Evolutionary conservation across 2,888 invertebrate genomes (phyloP), one percentile per base, ranked within the genome.

Genomic region (Lacanobia wlatinum): DNA sequence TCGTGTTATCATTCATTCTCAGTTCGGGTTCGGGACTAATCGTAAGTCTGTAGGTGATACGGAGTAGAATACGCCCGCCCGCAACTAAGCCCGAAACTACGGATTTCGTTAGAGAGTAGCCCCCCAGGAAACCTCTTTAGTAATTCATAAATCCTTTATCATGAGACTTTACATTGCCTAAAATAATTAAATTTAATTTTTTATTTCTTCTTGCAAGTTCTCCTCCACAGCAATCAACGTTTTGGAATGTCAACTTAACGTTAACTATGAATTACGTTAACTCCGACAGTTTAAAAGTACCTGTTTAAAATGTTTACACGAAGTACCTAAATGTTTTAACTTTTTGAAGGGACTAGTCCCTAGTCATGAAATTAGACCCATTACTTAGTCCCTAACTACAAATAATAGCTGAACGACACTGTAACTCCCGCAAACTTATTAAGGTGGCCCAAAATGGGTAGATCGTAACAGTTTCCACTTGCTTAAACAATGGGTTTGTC

Each of bases 401-500:
- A 40, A 40, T 67, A 50, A 60, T 67, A 40, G 38, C 14, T 9
- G 16, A 59, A 46, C 43, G 18, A 18, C 23, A 16, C 43, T 46
- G 43, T 46, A 8, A 60, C n/a, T 40, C 21, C n/a, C 8, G 12
- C 8, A 40, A 58, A 48, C 23, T 12, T 43, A 64, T 52, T 50
- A 10, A 9, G n/a, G 9, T 64, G 9, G 1, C 12, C 16, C 3
- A 14, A 43, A 16, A n/a, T n/a, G 7, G 46, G 40, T 65, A 52
- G 12, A 23, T 16, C 2, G 48, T 62, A 56, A 61, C 50, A 53
- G 21, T 56, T 56, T 58, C 10, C 23, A 61, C 56, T 60, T 60
- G 52, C 3, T 60, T 46, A 55, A 53, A 65, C 64, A 72, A 72
- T 38, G 38, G 34, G 12, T 66, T 38, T n/a, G 23, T 58, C 34